These are phyloP conservation scores for Rallus limicola DNA, from an alignment of 2,113 vertebrate genomes.

Conservation along the genomic window DNA sequence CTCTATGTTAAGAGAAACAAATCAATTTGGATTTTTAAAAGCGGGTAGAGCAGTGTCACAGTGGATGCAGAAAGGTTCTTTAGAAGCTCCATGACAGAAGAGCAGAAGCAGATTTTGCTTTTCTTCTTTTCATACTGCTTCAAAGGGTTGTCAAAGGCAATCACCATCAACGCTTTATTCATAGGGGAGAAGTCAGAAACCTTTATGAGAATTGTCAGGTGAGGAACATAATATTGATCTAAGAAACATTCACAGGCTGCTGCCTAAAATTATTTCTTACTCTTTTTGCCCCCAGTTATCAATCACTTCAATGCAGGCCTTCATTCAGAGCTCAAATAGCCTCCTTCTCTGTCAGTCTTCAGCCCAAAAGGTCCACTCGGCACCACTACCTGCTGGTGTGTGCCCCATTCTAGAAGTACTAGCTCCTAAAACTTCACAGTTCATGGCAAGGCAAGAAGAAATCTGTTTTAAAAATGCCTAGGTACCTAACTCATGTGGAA, in stretches of 20 bases:
- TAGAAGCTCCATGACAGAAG: not conserved
- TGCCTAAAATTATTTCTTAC: not conserved
- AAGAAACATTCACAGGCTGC: not conserved
- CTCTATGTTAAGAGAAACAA: not conserved
- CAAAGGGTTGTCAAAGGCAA: constrained; percentile 8
- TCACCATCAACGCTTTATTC: not conserved
- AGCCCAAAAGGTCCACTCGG: not conserved
- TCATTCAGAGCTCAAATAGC: not conserved
- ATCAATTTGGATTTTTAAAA: not conserved
- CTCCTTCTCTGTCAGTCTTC: not conserved
- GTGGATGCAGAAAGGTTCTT: not conserved
- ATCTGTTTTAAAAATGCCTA: not conserved
- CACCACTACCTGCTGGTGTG: accelerated
- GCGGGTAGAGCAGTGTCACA: not conserved
- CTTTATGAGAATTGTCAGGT: not conserved
- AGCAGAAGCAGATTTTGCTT: not conserved
- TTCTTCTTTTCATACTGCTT: not conserved
- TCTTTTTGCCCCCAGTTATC: not conserved
- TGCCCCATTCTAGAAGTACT: not conserved
- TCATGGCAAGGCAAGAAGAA: not conserved
- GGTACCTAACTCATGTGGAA: not conserved
- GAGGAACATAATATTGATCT: constrained; percentile 18
- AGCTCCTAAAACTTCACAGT: not conserved
- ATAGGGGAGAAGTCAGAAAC: not conserved
- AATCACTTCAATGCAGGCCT: not conserved